Base-by-base conservation (phyloP, 2,888 invertebrate genomes). In the Eristalis arbustorum region DNA sequence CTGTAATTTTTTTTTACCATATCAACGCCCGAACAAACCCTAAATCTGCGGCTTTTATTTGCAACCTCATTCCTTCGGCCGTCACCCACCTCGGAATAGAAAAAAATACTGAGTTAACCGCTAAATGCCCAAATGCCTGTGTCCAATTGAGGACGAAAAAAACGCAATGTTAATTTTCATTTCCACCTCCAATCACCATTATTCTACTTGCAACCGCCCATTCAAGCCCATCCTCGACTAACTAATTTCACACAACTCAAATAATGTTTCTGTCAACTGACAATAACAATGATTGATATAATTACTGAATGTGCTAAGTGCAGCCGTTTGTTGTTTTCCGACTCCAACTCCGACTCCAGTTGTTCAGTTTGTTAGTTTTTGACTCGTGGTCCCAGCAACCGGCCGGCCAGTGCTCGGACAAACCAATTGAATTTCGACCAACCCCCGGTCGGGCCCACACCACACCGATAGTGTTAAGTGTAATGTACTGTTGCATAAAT, bases 401-500 rank as follows among this genome's bases (percentile, higher is more conserved):
- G 18, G 18, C 18, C n/a, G 22, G 49, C 18, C n/a, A 5, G 5
- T 18, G n/a, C 18, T 18, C 6, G 49, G 49, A 49, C 18, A 18
- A 49, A 18, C 49, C 49, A 49, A 49, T 49, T 49, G 18, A 49
- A 49, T 49, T 49, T 49, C 8, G 18, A 18, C 49, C 5, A 49
- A 18, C 18, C 49, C 49, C 49, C 49, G 6, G n/a, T 49, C 49
- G 49, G 49, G 18, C 18, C 6, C 18, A 6, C 49, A 18, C 49
- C 49, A 49, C 49, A 18, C 49, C 49, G n/a, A 49, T 18, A 49
- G 62, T 8, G 56, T 62, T 63, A 77, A 77, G 64, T 71, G 61
- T 57, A 69, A 73, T 62, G 49, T 11, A 56, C 56, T 22, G 61
- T 62, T 73, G 34, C 61, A 79, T 73, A 56, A 73, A 79, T 73